phyloP scores from a whole-genome alignment of 2,113 vertebrate genomes.

The Archilochus colubris region DNA sequence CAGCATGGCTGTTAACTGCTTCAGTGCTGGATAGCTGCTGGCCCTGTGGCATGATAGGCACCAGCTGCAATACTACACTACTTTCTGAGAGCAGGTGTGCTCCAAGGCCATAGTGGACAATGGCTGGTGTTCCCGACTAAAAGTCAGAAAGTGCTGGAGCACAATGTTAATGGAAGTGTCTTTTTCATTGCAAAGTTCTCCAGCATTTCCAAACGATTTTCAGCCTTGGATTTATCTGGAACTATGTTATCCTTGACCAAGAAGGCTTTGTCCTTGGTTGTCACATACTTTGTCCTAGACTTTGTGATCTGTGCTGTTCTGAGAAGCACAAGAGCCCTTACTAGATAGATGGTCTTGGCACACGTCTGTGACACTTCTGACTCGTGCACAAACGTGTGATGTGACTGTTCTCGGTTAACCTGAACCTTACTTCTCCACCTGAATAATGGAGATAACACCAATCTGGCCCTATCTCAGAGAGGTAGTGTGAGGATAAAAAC shows the following conservation, averaged over 20 bases:
- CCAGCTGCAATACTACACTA: background rate
- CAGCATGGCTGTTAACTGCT: background rate
- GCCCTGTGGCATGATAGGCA: background rate
- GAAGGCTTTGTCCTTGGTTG: background rate
- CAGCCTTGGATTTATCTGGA: background rate
- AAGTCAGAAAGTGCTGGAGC: background rate
- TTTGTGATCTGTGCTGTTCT: background rate
- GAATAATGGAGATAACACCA: background rate
- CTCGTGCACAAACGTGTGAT: background rate
- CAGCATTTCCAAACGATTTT: background rate
- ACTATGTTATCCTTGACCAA: background rate
- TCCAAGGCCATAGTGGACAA: background rate
- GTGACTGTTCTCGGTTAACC: background rate
- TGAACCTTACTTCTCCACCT: conserved; percentile 27
- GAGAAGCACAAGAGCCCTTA: background rate
- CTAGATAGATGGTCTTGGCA: background rate
- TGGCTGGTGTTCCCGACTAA: background rate
- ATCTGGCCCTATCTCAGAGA: background rate
- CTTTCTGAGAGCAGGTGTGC: background rate
- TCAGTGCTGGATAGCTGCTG: accelerated
- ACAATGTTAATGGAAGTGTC: background rate
- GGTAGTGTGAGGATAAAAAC: background rate
- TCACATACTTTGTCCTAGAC: background rate
- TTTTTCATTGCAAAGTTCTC: background rate
- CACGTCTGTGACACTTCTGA: background rate